Conservation (phyloP, 2,888 invertebrate species). For the Orthosia incerta region DNA sequence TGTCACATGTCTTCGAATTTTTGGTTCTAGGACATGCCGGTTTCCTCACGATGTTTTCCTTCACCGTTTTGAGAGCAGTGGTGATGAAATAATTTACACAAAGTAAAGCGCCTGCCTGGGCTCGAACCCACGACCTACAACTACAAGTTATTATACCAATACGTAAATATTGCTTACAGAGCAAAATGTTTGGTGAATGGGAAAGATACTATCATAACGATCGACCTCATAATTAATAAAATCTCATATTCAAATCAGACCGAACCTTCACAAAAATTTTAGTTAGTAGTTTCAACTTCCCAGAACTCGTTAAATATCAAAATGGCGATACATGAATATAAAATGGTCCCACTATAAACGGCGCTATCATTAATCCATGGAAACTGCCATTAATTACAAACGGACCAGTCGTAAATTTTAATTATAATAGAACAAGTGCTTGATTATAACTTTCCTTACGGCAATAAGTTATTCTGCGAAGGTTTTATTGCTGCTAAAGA, state of each 20-base stretch:
- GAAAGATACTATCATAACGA: not conserved
- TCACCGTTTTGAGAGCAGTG: too few species aligned
- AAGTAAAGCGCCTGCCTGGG: too few species aligned
- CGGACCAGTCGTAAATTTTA: constrained; percentile 62
- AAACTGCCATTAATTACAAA: constrained; percentile 65
- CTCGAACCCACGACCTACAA: too few species aligned
- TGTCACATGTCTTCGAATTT: too few species aligned
- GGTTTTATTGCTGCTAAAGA: constrained; percentile 43
- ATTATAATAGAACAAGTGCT: constrained; percentile 57
- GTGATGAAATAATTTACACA: too few species aligned
- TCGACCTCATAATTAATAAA: not conserved
- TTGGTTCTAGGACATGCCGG: too few species aligned
- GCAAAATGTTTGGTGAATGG: not conserved
- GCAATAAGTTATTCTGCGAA: constrained; percentile 45
- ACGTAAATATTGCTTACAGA: not conserved
- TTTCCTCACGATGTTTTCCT: too few species aligned
- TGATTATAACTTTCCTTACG: constrained; percentile 52
- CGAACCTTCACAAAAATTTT: constrained; percentile 11
- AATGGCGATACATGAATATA: constrained; percentile 61
- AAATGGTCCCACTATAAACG: constrained; percentile 63
- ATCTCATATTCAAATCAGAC: not conserved
- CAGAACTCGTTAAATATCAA: constrained; percentile 56
- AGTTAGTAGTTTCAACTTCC: constrained; percentile 22
- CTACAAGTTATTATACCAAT: too few species aligned
- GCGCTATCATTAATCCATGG: constrained; percentile 61